Evolutionary conservation across 2,888 invertebrate genomes (phyloP).

Genomic region (Sminthurinus aureus): DNA sequence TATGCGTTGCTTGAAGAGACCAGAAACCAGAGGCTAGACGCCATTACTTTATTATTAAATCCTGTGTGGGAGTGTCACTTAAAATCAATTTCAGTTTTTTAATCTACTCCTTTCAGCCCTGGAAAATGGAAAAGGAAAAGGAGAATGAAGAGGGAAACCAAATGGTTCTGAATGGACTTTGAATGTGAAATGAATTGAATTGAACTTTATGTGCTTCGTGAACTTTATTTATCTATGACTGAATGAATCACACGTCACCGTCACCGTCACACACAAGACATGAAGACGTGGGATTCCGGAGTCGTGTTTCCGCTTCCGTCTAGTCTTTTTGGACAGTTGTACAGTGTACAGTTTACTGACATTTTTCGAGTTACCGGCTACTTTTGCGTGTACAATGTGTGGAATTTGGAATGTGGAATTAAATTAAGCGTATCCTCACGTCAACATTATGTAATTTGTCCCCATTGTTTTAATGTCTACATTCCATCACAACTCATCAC

Average conservation of each 20-base stretch:
- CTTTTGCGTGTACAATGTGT: not conserved
- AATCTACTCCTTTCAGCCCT: not conserved
- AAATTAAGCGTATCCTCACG: conserved; percentile 5
- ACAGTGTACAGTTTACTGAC: not conserved
- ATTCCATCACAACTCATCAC: no score
- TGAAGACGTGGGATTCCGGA: not conserved
- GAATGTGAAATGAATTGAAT: no score
- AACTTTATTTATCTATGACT: not conserved
- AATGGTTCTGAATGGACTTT: no score
- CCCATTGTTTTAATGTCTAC: no score
- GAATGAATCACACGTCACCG: not conserved
- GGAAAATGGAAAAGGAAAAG: not conserved
- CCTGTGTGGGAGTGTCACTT: not conserved
- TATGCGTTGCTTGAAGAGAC: not conserved
- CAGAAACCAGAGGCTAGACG: not conserved
- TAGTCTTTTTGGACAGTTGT: not conserved
- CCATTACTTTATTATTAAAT: not conserved
- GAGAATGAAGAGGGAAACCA: not conserved
- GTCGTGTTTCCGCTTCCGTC: not conserved
- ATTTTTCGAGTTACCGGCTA: no score
- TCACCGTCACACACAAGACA: not conserved
- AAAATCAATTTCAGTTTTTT: not conserved
- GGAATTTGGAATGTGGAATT: not conserved
- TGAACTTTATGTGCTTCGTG: no score
- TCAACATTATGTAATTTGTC: conserved; percentile 13